Evolutionary conservation across 2,113 vertebrate species (phyloP).

Genomic region (Pycnonotus jocosus): DNA sequence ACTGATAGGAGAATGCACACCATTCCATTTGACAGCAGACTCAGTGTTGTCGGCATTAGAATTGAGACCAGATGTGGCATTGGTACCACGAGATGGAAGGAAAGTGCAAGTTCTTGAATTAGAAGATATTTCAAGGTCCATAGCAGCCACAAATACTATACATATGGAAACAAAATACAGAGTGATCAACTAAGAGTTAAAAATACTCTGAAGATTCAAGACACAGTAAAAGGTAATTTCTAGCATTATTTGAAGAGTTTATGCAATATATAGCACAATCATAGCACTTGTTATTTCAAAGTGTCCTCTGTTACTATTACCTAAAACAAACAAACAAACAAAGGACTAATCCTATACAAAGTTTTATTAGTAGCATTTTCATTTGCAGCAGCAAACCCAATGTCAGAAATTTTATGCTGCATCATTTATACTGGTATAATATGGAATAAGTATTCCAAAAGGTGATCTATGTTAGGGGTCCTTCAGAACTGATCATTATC

Average conservation of each 20-base stretch:
- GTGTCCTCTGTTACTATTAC: not conserved
- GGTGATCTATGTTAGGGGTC: not conserved
- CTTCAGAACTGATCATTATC: not conserved
- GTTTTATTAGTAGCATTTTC: not conserved
- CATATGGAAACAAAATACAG: not conserved
- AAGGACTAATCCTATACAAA: not conserved
- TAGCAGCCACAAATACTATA: slow-evolving; percentile 67
- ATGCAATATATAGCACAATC: not conserved
- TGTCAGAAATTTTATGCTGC: not conserved
- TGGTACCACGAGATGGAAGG: slow-evolving; percentile 31
- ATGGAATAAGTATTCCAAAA: not conserved
- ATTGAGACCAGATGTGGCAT: slow-evolving; percentile 61
- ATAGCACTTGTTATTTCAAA: not conserved
- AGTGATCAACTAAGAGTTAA: not conserved
- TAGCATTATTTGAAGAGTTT: not conserved
- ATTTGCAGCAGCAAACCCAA: not conserved
- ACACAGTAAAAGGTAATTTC: not conserved
- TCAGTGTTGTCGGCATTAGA: slow-evolving; percentile 74
- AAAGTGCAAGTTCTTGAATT: slow-evolving; percentile 60
- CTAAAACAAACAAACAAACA: not conserved
- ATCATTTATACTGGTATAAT: not conserved
- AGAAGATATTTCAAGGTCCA: slow-evolving; percentile 69
- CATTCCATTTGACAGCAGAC: slow-evolving; percentile 68
- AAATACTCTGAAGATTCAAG: not conserved
- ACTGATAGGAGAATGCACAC: slow-evolving; percentile 72